Conservation (phyloP, 2,797 vertebrate genomes). For the Brachyrhaphis roseni region DNA sequence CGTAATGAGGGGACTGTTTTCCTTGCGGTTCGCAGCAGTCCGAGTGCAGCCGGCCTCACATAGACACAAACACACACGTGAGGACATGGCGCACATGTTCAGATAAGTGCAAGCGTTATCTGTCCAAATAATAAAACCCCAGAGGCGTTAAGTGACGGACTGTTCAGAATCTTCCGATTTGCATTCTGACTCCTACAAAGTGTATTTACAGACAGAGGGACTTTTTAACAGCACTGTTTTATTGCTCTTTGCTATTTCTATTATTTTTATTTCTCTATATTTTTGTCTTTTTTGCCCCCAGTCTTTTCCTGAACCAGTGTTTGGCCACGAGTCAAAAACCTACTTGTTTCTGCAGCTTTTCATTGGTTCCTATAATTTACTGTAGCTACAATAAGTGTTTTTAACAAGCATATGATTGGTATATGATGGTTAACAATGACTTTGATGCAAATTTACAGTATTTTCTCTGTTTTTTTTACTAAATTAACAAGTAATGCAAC, state of each 20-base stretch:
- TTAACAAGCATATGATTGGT: constrained; percentile 62
- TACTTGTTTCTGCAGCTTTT: constrained; percentile 69
- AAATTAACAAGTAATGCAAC: constrained; percentile 43
- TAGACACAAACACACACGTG: constrained; percentile 28
- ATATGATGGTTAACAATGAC: constrained; percentile 53
- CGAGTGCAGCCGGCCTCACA: constrained; percentile 26
- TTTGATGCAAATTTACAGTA: constrained; percentile 41
- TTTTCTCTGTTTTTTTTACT: constrained; percentile 28
- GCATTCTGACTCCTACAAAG: constrained; percentile 35
- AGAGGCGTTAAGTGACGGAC: constrained; percentile 24
- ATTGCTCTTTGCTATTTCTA: constrained; percentile 25
- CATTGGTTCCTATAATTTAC: constrained; percentile 73
- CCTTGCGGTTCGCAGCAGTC: constrained; percentile 41
- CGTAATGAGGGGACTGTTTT: constrained; percentile 73
- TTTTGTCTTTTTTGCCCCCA: constrained; percentile 37
- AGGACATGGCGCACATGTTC: constrained; percentile 2
- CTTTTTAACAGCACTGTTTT: constrained; percentile 35
- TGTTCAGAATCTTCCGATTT: constrained; percentile 26
- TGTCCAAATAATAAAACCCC: constrained; percentile 24
- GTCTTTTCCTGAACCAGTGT: constrained; percentile 65
- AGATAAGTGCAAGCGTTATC: constrained; percentile 19
- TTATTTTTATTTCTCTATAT: constrained; percentile 44
- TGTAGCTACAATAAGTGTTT: constrained; percentile 55
- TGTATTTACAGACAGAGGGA: constrained; percentile 27
- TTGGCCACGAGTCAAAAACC: constrained; percentile 61